Conservation (phyloP, 2,113 vertebrate species). For the Apteryx mantelli region DNA sequence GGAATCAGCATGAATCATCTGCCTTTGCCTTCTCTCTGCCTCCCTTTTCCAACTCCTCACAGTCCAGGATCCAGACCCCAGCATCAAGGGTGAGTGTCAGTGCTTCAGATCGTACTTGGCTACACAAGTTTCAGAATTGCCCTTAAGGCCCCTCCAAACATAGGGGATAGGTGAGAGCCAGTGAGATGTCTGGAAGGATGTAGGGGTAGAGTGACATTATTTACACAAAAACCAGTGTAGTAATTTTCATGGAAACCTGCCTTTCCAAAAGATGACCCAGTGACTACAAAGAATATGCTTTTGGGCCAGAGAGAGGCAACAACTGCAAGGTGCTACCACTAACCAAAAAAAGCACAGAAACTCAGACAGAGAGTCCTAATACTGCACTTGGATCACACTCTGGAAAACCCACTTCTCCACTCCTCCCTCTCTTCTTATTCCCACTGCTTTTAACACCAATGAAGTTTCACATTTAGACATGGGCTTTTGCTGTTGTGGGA, state of each 20-base stretch:
- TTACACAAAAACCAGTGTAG: slow-evolving; percentile 38
- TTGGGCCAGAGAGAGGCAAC: slow-evolving; percentile 46
- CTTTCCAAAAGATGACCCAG: neutral
- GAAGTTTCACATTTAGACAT: slow-evolving; percentile 71
- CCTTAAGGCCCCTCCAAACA: neutral
- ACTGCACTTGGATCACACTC: neutral
- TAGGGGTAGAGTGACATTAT: slow-evolving; percentile 31
- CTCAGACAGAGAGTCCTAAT: neutral
- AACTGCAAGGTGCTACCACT: slow-evolving; percentile 33
- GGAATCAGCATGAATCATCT: neutral
- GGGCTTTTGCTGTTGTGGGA: slow-evolving; percentile 60
- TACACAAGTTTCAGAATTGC: neutral
- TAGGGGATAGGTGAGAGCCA: neutral
- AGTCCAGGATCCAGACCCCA: neutral
- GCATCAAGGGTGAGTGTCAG: neutral
- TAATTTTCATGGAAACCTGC: neutral
- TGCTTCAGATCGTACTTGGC: neutral
- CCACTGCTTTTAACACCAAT: slow-evolving; percentile 40
- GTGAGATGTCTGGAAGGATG: neutral
- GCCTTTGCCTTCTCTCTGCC: neutral
- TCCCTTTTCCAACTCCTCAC: neutral
- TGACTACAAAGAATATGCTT: neutral
- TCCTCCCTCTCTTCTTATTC: slow-evolving; percentile 29
- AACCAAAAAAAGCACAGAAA: slow-evolving; percentile 30
- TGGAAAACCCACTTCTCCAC: slow-evolving; percentile 8